These are phyloP conservation scores for Petroica traversi DNA, from an alignment of 2,113 vertebrate species.

Conservation along the genomic window DNA sequence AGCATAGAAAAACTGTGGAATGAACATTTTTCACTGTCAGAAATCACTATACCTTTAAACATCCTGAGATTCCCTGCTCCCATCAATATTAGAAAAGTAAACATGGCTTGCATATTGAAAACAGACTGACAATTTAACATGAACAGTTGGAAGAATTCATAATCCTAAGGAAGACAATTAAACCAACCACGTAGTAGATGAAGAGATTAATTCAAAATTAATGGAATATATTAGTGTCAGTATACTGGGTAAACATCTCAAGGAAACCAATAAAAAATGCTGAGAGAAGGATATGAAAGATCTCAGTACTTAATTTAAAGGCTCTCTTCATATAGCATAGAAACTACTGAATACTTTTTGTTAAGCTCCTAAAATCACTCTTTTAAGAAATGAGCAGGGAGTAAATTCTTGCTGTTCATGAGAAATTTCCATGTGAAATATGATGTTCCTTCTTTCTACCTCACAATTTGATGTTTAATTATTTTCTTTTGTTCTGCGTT, in stretches of 20 bases:
- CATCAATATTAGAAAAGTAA: background rate
- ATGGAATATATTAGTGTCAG: background rate
- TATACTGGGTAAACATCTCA: background rate
- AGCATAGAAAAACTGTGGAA: background rate
- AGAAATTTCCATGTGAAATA: background rate
- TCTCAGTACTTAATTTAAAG: background rate
- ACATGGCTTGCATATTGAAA: background rate
- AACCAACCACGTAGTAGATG: background rate
- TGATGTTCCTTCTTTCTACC: background rate
- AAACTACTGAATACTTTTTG: background rate
- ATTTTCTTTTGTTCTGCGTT: background rate
- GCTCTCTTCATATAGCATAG: background rate
- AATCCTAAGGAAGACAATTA: background rate
- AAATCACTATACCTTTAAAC: background rate
- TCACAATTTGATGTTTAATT: background rate
- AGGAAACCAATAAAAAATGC: background rate
- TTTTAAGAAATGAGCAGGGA: background rate
- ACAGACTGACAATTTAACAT: background rate
- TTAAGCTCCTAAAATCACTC: background rate
- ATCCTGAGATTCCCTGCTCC: background rate
- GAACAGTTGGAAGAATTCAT: background rate
- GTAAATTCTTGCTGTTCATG: background rate
- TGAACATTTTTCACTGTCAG: background rate
- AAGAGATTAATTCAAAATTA: background rate
- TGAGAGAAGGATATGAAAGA: background rate